Percentiles rank a stretch among this genome's conserved stretches.
These are phyloP conservation scores for Barypeithes pellucidus DNA, from an alignment of 2,888 invertebrate species.

Conservation along the genomic window DNA sequence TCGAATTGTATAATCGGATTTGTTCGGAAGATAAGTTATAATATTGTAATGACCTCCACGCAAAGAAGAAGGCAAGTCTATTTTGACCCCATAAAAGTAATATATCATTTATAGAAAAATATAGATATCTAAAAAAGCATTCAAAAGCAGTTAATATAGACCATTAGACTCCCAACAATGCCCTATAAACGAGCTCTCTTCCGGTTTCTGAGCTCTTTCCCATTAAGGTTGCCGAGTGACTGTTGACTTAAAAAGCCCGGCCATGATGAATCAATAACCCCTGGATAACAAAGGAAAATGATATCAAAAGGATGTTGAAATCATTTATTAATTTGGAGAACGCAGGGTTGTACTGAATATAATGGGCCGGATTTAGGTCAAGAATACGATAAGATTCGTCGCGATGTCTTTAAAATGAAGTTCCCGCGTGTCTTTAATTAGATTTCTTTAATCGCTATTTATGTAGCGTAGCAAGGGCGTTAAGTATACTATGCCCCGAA, in stretches of 20 bases:
- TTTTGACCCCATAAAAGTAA: conserved; percentile 6
- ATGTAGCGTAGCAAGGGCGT: too few relatives aligned
- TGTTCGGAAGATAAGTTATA: too few relatives aligned
- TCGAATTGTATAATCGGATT: too few relatives aligned
- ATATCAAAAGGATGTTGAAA: conserved; percentile 36
- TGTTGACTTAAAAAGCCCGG: conserved; percentile 42
- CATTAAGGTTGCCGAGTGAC: conserved; percentile 28
- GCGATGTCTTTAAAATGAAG: too few relatives aligned
- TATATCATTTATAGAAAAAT: conserved; percentile 22
- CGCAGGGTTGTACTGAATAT: too few relatives aligned
- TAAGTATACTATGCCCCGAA: too few relatives aligned
- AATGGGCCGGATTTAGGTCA: too few relatives aligned
- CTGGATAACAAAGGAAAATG: conserved; percentile 25
- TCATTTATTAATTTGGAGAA: conserved; percentile 42
- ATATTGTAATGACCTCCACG: too few relatives aligned
- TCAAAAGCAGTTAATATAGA: conserved; percentile 38
- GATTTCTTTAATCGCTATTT: too few relatives aligned
- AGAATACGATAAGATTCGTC: too few relatives aligned
- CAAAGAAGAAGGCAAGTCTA: neutral
- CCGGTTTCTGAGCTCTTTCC: conserved; percentile 34
- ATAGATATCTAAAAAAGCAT: conserved; percentile 35
- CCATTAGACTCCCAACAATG: conserved; percentile 35
- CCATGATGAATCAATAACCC: conserved; percentile 41
- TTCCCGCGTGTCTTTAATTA: too few relatives aligned
- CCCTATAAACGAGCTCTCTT: conserved; percentile 35